These are phyloP conservation scores for Hylaeus volcanicus DNA, from an alignment of 1,140 invertebrate genomes.

Conservation along the genomic window DNA sequence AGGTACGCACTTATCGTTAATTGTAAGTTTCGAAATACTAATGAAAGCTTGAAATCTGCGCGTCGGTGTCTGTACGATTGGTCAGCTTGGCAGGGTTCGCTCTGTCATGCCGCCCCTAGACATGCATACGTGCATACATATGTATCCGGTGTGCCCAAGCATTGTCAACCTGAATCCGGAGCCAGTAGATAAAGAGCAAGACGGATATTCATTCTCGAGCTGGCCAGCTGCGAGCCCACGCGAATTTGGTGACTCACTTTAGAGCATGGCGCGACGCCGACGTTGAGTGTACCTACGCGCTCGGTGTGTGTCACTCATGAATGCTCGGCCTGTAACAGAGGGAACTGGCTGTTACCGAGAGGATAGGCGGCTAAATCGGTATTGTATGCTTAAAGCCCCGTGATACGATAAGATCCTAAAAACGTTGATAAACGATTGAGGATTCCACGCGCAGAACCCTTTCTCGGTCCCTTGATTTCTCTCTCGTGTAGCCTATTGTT, in stretches of 20 bases:
- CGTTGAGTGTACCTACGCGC: constrained; percentile 34
- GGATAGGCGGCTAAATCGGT: constrained; percentile 22
- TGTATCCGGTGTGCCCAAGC: constrained; percentile 49
- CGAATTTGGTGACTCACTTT: constrained; percentile 65
- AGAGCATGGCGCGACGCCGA: constrained; percentile 14
- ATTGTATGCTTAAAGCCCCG: constrained; percentile 35
- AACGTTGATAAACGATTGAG: neutral
- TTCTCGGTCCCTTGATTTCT: too few species aligned
- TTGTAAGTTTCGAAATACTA: too few species aligned
- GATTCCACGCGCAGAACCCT: too few species aligned
- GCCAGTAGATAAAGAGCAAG: constrained; percentile 62
- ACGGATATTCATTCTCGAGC: constrained; percentile 55
- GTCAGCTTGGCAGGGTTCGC: too few species aligned
- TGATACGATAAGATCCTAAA: constrained; percentile 53
- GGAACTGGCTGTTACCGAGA: constrained; percentile 11
- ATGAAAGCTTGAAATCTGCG: too few species aligned
- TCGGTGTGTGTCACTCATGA: constrained; percentile 49
- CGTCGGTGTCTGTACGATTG: too few species aligned
- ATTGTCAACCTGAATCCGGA: constrained; percentile 50
- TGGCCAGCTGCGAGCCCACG: constrained; percentile 55
- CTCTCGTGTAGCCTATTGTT: too few species aligned
- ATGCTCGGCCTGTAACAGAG: constrained; percentile 31
- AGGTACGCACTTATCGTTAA: too few species aligned
- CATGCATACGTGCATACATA: constrained; percentile 34
- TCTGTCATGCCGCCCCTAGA: neutral